Percentiles rank a stretch among this genome's conserved stretches.
Evolutionary conservation across 2,797 vertebrate species (phyloP).

Genomic region (Alectoris magna): DNA sequence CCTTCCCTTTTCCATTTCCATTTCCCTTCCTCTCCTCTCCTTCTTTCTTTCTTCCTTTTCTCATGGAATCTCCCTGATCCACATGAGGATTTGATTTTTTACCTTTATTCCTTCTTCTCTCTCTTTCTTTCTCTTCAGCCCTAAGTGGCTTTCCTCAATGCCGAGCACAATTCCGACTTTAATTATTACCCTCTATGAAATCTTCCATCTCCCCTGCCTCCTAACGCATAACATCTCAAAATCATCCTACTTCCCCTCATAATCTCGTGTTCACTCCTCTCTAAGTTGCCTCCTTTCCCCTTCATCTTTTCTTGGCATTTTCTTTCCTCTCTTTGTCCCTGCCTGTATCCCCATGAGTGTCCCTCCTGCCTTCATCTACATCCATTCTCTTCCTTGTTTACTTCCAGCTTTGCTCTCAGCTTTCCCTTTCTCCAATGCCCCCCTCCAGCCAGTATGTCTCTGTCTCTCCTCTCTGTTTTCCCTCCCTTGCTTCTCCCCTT

Average conservation of each 20-base stretch:
- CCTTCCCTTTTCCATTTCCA: neutral
- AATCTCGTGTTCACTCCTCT: accelerated
- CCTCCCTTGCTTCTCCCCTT: neutral
- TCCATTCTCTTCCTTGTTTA: neutral
- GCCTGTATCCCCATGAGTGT: neutral
- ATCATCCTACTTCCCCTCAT: neutral
- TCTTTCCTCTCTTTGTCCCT: neutral
- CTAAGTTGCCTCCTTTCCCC: neutral
- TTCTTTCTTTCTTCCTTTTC: neutral
- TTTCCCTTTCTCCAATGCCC: neutral
- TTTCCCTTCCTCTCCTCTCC: neutral
- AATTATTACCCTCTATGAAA: neutral
- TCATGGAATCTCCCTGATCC: neutral
- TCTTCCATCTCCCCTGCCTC: neutral
- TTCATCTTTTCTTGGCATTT: neutral
- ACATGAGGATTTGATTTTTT: neutral
- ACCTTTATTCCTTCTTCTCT: neutral
- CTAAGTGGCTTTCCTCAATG: neutral
- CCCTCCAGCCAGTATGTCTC: neutral
- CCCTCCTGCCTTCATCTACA: neutral
- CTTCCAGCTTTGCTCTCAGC: neutral
- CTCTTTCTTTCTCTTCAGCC: neutral
- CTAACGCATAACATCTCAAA: neutral
- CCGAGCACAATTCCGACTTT: neutral
- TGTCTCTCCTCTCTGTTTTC: neutral